Evolutionary conservation across 2,888 invertebrate species (phyloP), one percentile per base, ranked within the genome.

Genomic region (Antheraea assamensis): DNA sequence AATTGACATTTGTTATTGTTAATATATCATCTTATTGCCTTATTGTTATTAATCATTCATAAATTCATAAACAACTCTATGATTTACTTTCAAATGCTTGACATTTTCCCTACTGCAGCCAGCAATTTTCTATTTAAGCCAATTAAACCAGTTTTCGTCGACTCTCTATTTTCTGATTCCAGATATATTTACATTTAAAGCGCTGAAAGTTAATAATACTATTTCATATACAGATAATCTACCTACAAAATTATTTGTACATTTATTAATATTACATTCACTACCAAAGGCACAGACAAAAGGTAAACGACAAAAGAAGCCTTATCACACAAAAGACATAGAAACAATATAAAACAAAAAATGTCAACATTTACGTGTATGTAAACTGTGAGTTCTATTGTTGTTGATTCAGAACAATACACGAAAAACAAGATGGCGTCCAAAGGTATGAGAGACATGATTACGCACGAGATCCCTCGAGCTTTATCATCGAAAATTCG

Each of bases 311-410:
- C 87, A 87, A 89, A 88, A 87, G 88, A 84, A 85, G 84, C 81
- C 82, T 87, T 87, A 84, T 79, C 85, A 85, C 84, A 92, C 90
- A 92, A 90, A 90, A 90, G 88, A 87, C 87, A 86, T 82, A 82
- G 85, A 85, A 79, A 78, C 75, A 79, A 81, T 83, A 88, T 87
- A 84, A 87, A 83, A 90, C 90, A 90, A 90, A 92, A 42, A 91
- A 91, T 90, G 89, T 88, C 89, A 90, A 91, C 91, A 90, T 86
- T 84, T 35, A 35, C n/a, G 61, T 84, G 84, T 82, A 75, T 76
- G 78, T 78, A 79, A 87, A 84, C 83, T 81, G 80, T 76, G 77
- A 74, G 72, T 76, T 75, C 77, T 80, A 75, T 80, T 81, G 80
- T 80, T 77, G 74, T 64, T 77, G 78, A 77, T 71, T 77, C 74